Base-by-base conservation (phyloP, 37 sponge, comb jelly and placozoan genomes). In the Crambe crambe region DNA sequence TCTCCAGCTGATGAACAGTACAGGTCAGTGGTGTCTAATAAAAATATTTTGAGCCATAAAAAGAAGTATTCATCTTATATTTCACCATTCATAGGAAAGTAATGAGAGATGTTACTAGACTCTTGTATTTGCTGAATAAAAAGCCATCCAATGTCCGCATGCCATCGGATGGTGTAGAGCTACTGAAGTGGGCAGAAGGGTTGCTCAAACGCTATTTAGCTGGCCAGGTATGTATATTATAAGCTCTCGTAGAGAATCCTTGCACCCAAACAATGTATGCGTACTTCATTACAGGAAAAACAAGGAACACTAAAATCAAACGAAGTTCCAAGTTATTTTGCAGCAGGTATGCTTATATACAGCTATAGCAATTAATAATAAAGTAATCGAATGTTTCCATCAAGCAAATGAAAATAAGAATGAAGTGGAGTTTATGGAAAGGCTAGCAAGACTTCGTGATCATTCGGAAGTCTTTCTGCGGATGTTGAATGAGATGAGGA, bases 61-160 rank as follows among this genome's bases (percentile, higher is more conserved):
- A n/a, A n/a, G n/a, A n/a, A n/a, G n/a, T n/a, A n/a, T n/a, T n/a
- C n/a, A n/a, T n/a, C n/a, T n/a, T n/a, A n/a, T n/a, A n/a, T n/a
- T n/a, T n/a, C n/a, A n/a, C n/a, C 21, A 23, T 41, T 32, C 54
- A 15, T 56, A 94, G 94, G 74, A 83, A 83, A 60, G 96, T 95
- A 22, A 92, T 92, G 87, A 63, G 71, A 63, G 96, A 95, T 59
- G 73, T 95, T 1, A 91, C 93, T 17, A 44, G 96, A 42, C 84
- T 95, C n/a, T 87, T 95, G n/a, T 95, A 85, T 82, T 57, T 95
- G 23, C 83, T 95, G 34, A 95, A 95, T 79, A 95, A 95, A 74
- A 89, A 83, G 34, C 87, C 87, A n/a, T 72, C 71, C 32, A 80
- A 72, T 29, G 81, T 95, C 35, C 59, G 78, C 44, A 89, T 95